Evolutionary conservation across 2,888 invertebrate species (phyloP), one percentile per base, ranked within the genome.

Genomic region (Hirudinaria manillensis): DNA sequence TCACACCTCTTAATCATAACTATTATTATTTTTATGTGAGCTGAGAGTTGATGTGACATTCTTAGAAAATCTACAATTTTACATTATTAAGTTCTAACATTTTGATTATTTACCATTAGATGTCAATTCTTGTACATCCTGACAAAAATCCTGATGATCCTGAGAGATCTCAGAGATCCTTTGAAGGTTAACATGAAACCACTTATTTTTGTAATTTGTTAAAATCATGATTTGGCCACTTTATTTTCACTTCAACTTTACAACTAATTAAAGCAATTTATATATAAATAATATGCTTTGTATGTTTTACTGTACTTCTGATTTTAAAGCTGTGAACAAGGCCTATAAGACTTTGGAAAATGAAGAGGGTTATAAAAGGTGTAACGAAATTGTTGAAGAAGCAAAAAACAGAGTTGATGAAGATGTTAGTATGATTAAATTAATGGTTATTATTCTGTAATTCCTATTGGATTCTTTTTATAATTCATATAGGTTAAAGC

Each of bases 41-140:
- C 10, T 45, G 13, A 45, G 6, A 45, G 45, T 10, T 45, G 45
- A 45, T 36, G 36, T 36, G n/a, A 27, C 21, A 36, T 70, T 3
- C 38, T 6, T 6, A 32, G 72, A 6, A 70, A 65, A 4, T 6
- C 21, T 51, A 10, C 24, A 29, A 27, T 67, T 16, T 19, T 36
- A 53, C 68, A 78, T 72, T 77, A n/a, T 68, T 73, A 66, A 38
- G n/a, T 45, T 65, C 24, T n/a, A 66, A 36, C 16, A 65, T 72
- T 72, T 3, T 74, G 38, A 53, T 7, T 19, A 24, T 53, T n/a
- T 53, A 66, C 45, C 75, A 65, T 55, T 83, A 90, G 87, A 89
- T 98, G 82, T 98, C 99, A 27, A 94, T 99, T 85, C 88, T 99
- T 82, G 96, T 99, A 53, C 99, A 99, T 90, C 99, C 99, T 32